Base-by-base conservation (phyloP, 2,797 vertebrate species). In the Onychomys arenicola region DNA sequence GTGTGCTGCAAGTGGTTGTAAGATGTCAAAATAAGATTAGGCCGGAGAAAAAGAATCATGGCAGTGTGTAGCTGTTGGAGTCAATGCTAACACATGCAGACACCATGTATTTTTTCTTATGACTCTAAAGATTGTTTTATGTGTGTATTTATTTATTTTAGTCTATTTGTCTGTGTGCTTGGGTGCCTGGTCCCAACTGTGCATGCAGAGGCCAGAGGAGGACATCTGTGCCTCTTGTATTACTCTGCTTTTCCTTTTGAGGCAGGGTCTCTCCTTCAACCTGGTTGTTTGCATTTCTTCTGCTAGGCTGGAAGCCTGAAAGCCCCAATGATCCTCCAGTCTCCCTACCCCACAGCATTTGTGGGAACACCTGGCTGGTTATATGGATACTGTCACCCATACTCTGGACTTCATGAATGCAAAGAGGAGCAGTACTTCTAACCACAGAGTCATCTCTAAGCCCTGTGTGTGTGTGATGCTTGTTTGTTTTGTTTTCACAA, bases 1-100 rank as follows among this genome's bases (percentile, higher is more conserved):
- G 19, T n/a, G 6, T 46, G 67, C 5, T 16, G 0, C 13, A 13
- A 9, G 13, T 11, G 40, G 13, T 61, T 17, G 32, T 2, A 23
- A 46, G 4, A 2, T 16, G 4, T 27, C 12, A 23, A 40, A 17
- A 49, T 57, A 75, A 49, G 29, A 2, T 2, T 69, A 3, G n/a
- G 14, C 1, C 37, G 17, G 3, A 37, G 10, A 52, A 40, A 73
- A 34, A 71, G 49, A 52, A 34, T n/a, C 67, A 12, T 57, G 67
- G 3, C 9, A 21, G 25, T 69, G 17, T 43, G 0, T 23, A 55
- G 27, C 16, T 71, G 5, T 59, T 40, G 52, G 61, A 86, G 27
- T n/a, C 43, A 77, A 0, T 52, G 78, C 6, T n/a, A n/a, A n/a
- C n/a, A n/a, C n/a, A n/a, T n/a, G n/a, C n/a, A n/a, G n/a, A n/a